These are phyloP conservation scores for Holotrichia oblita DNA, from an alignment of 1,140 invertebrate species.

Conservation along the genomic window DNA sequence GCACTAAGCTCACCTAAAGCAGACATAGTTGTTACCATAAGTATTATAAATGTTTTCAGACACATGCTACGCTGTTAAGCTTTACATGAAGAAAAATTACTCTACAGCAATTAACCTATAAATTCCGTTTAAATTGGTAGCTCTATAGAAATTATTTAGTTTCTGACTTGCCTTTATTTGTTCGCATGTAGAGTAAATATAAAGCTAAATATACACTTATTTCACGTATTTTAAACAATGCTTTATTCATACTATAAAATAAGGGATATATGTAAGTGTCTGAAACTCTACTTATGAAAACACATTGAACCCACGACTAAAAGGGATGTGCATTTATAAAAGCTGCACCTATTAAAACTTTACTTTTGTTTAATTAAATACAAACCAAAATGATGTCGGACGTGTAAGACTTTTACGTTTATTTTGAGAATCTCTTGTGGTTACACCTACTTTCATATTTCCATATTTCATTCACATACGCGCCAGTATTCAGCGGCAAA, in stretches of 20 bases:
- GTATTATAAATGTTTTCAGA: slow-evolving; percentile 16
- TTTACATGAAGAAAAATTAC: slow-evolving; percentile 21
- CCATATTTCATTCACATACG: neutral
- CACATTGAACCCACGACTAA: too few species aligned
- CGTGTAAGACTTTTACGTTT: too few species aligned
- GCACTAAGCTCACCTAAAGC: neutral
- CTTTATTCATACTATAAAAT: too few species aligned
- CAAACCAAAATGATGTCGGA: too few species aligned
- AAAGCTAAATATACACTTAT: too few species aligned
- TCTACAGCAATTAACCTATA: slow-evolving; percentile 9
- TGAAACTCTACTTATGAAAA: too few species aligned
- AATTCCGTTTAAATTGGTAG: neutral
- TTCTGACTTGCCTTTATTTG: neutral
- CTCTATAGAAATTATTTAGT: too few species aligned
- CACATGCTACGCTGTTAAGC: neutral
- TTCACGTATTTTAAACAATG: too few species aligned
- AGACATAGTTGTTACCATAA: slow-evolving; percentile 6
- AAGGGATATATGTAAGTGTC: too few species aligned
- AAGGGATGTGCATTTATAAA: too few species aligned
- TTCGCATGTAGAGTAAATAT: neutral
- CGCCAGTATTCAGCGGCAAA: neutral
- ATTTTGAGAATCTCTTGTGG: neutral
- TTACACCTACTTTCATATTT: neutral
- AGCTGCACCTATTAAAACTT: too few species aligned
- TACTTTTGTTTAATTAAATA: too few species aligned